phyloP scores from a whole-genome alignment of 2,888 invertebrate species.

The Spisula solida region DNA sequence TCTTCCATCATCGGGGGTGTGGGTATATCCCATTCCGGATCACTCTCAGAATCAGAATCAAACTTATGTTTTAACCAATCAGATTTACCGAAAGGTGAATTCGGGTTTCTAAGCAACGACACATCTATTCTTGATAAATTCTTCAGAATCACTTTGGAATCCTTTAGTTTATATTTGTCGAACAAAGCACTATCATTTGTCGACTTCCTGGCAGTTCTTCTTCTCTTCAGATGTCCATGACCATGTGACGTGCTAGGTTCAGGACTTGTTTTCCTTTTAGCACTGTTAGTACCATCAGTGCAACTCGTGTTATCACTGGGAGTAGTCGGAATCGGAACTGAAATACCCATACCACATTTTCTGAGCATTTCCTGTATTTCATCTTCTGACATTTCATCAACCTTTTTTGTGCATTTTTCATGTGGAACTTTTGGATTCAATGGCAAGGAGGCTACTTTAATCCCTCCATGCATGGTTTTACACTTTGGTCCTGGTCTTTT shows the following conservation, averaged over 20 bases:
- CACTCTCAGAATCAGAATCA: slow-evolving; percentile 57
- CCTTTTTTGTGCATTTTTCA: neutral
- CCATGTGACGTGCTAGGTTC: slow-evolving; percentile 56
- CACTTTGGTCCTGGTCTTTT: slow-evolving; percentile 40
- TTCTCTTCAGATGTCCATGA: slow-evolving; percentile 34
- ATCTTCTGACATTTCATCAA: slow-evolving; percentile 39
- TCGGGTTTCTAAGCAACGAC: slow-evolving; percentile 47
- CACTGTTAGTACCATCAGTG: neutral
- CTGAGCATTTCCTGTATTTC: slow-evolving; percentile 42
- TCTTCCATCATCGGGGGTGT: slow-evolving; percentile 22
- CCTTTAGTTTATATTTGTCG: slow-evolving; percentile 50
- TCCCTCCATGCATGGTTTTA: slow-evolving; percentile 8
- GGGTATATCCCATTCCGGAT: slow-evolving; percentile 56
- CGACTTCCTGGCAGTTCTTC: slow-evolving; percentile 52
- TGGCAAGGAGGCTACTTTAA: neutral
- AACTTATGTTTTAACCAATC: slow-evolving; percentile 57
- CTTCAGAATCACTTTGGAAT: slow-evolving; percentile 46
- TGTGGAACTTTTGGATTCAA: neutral
- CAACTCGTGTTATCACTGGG: neutral
- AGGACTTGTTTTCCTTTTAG: slow-evolving; percentile 38
- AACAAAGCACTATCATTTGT: slow-evolving; percentile 41
- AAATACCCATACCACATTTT: slow-evolving; percentile 52
- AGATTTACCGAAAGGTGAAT: slow-evolving; percentile 53
- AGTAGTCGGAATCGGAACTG: slow-evolving; percentile 21
- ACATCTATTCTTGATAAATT: slow-evolving; percentile 50